phyloP scores from a whole-genome alignment of 2,888 invertebrate genomes.

The Heterodera filipjevi region DNA sequence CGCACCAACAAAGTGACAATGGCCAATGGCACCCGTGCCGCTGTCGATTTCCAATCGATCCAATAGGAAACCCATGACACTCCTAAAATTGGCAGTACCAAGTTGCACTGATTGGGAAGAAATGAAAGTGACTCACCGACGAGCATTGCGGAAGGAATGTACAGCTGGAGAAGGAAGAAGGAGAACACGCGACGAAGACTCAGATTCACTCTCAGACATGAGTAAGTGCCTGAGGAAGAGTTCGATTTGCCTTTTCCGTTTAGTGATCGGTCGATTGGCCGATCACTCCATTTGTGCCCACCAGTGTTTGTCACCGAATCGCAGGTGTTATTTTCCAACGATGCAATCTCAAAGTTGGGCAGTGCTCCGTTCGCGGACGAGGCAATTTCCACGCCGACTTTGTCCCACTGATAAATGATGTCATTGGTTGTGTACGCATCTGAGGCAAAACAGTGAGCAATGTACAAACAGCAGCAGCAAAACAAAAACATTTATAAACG shows the following conservation, averaged over 20 bases:
- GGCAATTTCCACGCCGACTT: constrained; percentile 81
- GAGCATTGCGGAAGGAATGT: constrained; percentile 49
- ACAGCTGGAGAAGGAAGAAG: constrained; percentile 62
- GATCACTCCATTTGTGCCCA: constrained; percentile 66
- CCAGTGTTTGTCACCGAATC: constrained; percentile 95
- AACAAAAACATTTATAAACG: constrained; percentile 28
- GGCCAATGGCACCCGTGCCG: constrained; percentile 64
- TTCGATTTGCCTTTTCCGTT: neutral
- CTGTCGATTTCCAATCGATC: constrained; percentile 65
- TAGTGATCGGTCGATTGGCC: neutral
- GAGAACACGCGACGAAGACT: constrained; percentile 64
- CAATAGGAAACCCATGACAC: constrained; percentile 59
- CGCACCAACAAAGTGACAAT: constrained; percentile 45
- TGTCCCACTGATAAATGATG: constrained; percentile 91
- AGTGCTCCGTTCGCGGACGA: constrained; percentile 74
- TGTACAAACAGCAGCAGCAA: neutral
- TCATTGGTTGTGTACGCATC: constrained; percentile 98
- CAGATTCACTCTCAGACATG: constrained; percentile 61
- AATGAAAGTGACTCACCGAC: constrained; percentile 26
- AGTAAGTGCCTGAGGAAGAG: constrained; percentile 50
- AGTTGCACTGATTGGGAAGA: neutral
- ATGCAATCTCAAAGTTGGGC: constrained; percentile 88
- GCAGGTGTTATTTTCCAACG: constrained; percentile 89
- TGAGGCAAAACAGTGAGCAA: constrained; percentile 67
- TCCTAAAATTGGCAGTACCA: constrained; percentile 13